Conservation (phyloP, 2,888 invertebrate species). For the Carcina quercana region DNA sequence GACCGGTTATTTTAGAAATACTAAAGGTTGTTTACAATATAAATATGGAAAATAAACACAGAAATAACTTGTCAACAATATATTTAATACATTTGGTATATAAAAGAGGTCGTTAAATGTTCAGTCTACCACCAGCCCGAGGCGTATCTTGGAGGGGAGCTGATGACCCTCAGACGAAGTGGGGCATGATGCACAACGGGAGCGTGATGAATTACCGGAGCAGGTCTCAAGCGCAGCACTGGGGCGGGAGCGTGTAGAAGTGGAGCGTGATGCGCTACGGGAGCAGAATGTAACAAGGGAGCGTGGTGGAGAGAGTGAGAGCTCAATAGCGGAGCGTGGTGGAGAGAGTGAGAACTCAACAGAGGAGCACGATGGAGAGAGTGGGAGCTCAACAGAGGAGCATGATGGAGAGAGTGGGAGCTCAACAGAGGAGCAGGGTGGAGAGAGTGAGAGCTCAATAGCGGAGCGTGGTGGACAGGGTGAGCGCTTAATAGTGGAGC, state of each 20-base stretch:
- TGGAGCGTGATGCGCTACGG: slow-evolving; percentile 10
- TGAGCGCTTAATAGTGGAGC: slow-evolving; percentile 13
- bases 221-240: slow-evolving; percentile 4
- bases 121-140: slow-evolving; percentile 20
- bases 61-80: background rate
- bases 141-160: slow-evolving; percentile 19
- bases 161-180: slow-evolving; percentile 5
- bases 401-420: slow-evolving; percentile 9
- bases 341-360: slow-evolving; percentile 12
- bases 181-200: slow-evolving; percentile 9
- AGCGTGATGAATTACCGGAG: slow-evolving; percentile 9
- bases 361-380: slow-evolving; percentile 16
- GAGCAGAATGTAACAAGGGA: slow-evolving; percentile 13
- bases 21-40: no score
- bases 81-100: background rate
- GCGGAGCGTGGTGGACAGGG: slow-evolving; percentile 11
- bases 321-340: slow-evolving; percentile 12
- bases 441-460: slow-evolving; percentile 13
- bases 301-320: slow-evolving; percentile 12
- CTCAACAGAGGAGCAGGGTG: slow-evolving; percentile 10
- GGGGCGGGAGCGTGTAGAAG: slow-evolving; percentile 8
- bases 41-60: background rate
- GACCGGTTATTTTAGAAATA: no score
- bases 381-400: slow-evolving; percentile 13
- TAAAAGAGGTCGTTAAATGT: background rate